Base-by-base conservation (phyloP, 2,888 invertebrate species). In the Amphipoea lucens region DNA sequence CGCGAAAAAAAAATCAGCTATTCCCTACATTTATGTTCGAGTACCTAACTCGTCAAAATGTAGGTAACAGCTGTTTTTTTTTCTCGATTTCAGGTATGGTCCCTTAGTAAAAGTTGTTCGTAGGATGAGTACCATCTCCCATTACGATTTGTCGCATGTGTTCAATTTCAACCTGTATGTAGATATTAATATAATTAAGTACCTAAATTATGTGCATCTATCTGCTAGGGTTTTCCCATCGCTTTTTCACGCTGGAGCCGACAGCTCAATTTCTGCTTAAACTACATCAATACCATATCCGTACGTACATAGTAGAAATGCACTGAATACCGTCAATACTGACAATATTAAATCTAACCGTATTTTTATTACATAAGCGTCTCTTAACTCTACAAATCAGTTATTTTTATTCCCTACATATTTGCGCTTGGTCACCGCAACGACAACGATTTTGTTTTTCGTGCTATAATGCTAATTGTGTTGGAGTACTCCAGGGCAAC, bases 401-500 rank as follows among this genome's bases (percentile, higher is more conserved):
- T 54, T 74, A 76, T 40, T 40, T 48, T n/a, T 20, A 23, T 45
- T 57, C 42, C 45, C 48, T 9, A 57, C 48, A 57, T 40, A 51
- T 57, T 80, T 23, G 40, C 20, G 40, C 40, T 69, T 79, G 57
- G n/a, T 67, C 36, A 54, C 42, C 42, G 29, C 51, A 76, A 42
- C 42, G 23, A 63, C 7, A 42, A 54, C 20, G 14, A 20, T 36
- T 51, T 77, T 29, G 20, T 17, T 29, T 29, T 57, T 76, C 17
- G 0, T 40, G 20, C 36, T 60, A 36, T 74, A 36, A n/a, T 36
- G n/a, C 7, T 45, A 5, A 45, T 60, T 76, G 17, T 76, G 45
- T 36, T 60, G 48, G 60, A 29, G 48, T 77, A n/a, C 48, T 20
- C 23, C 40, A 76, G 78, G 78, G 78, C 42, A 78, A 4, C 40